phyloP scores from a whole-genome alignment of 1,140 invertebrate genomes.

The Neomicropteryx cornuta region DNA sequence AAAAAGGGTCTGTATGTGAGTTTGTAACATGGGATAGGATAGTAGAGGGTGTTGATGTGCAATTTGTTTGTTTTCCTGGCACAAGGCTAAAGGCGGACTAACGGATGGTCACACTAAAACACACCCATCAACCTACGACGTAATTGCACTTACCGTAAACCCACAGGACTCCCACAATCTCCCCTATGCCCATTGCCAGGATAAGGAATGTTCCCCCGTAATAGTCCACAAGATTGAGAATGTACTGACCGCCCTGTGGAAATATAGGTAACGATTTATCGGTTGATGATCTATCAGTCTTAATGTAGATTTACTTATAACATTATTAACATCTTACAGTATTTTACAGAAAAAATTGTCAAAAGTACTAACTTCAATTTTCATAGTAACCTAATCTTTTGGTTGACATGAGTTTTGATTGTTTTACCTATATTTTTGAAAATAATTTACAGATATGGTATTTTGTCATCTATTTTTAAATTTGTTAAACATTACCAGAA shows the following conservation, averaged over 20 bases:
- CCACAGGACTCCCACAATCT: slow-evolving; percentile 60
- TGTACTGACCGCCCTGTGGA: slow-evolving; percentile 75
- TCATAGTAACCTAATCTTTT: not conserved
- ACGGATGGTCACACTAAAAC: no score
- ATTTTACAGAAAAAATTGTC: slow-evolving; percentile 1
- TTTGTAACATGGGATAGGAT: no score
- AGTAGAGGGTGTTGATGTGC: no score
- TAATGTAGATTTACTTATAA: slow-evolving; percentile 5
- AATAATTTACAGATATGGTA: no score
- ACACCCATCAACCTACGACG: no score
- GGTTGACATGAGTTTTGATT: no score
- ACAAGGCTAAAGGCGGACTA: no score
- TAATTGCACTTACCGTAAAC: slow-evolving; percentile 69
- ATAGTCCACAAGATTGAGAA: slow-evolving; percentile 74
- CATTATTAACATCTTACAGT: not conserved
- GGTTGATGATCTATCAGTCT: not conserved
- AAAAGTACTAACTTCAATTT: not conserved
- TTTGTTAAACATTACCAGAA: no score
- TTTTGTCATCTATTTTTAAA: no score
- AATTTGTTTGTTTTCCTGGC: no score
- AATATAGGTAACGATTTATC: slow-evolving; percentile 1
- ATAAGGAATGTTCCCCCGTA: slow-evolving; percentile 74
- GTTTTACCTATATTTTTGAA: no score
- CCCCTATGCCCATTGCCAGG: slow-evolving; percentile 59
- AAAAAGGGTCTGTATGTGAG: no score